phyloP scores from a whole-genome alignment of 2,113 vertebrate species.

The Holacanthus passer region DNA sequence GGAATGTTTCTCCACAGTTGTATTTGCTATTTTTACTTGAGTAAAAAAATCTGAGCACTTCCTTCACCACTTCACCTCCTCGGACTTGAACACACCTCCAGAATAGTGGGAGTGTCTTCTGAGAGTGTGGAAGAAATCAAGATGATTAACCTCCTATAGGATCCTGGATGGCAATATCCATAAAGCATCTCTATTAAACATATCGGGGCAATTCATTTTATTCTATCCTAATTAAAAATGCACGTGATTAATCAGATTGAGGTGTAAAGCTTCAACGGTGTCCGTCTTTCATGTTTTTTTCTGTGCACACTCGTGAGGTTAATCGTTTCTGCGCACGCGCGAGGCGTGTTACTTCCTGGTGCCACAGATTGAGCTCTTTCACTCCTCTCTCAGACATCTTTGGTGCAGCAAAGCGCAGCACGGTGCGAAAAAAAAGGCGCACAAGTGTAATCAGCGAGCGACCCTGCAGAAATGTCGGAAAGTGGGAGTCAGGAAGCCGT shows the following conservation, averaged over 20 bases:
- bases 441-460: constrained; percentile 27
- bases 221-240: neutral
- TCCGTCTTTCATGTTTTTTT: neutral
- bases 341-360: constrained; percentile 3
- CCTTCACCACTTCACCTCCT: neutral
- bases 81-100: constrained; percentile 2
- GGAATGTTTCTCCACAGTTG: neutral
- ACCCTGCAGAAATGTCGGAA: constrained; percentile 79
- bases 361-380: constrained; percentile 12
- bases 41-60: neutral
- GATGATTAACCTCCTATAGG: constrained; percentile 1
- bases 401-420: constrained; percentile 13
- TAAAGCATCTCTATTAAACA: neutral
- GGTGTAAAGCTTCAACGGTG: neutral
- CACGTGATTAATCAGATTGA: neutral
- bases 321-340: constrained; percentile 61
- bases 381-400: neutral
- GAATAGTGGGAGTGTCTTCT: constrained; percentile 26
- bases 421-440: constrained; percentile 27
- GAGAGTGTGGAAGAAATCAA: neutral
- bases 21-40: neutral
- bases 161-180: too few species aligned
- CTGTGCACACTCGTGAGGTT: too few species aligned
- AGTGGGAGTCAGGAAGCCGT: constrained; percentile 71
- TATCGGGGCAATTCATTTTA: neutral